A percentile compares a stretch with the other conserved stretches of the same genome.
phyloP scores from a whole-genome alignment of 2,113 vertebrate species.

The Paralichthys olivaceus region DNA sequence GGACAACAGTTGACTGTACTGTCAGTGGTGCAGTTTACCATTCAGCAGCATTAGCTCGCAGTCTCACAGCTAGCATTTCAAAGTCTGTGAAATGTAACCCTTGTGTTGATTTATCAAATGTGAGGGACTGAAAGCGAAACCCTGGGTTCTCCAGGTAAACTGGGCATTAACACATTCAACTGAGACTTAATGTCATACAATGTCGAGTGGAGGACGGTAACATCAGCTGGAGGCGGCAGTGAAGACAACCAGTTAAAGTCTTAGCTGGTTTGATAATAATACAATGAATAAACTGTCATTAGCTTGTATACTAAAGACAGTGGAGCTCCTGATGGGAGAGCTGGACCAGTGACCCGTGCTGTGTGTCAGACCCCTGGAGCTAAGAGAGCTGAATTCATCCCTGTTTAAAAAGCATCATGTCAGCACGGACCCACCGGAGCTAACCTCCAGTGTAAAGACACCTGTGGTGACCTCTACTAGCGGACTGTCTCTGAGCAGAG shows the following conservation, averaged over 20 bases:
- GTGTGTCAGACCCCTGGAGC: conserved; percentile 32
- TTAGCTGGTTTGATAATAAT: too few species aligned
- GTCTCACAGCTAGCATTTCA: conserved; percentile 54
- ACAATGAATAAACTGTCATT: too few species aligned
- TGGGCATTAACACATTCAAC: too few species aligned
- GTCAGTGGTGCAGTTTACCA: background rate
- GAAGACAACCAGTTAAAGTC: too few species aligned
- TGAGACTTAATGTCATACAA: too few species aligned
- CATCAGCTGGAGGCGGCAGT: too few species aligned
- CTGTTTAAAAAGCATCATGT: background rate
- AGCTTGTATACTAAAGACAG: background rate
- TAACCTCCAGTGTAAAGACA: background rate
- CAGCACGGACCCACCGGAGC: too few species aligned
- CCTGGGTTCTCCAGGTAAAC: too few species aligned
- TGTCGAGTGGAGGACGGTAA: too few species aligned
- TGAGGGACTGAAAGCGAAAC: too few species aligned
- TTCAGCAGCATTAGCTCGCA: background rate
- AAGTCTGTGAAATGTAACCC: too few species aligned
- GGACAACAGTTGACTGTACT: background rate
- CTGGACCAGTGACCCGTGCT: background rate
- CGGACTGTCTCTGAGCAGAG: background rate
- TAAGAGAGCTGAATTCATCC: background rate
- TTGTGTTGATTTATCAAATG: too few species aligned
- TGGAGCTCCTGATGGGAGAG: background rate
- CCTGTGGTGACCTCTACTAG: conserved; percentile 5